These are phyloP conservation scores for Branchellion lobata DNA, from an alignment of 2,888 invertebrate species.

Conservation along the genomic window DNA sequence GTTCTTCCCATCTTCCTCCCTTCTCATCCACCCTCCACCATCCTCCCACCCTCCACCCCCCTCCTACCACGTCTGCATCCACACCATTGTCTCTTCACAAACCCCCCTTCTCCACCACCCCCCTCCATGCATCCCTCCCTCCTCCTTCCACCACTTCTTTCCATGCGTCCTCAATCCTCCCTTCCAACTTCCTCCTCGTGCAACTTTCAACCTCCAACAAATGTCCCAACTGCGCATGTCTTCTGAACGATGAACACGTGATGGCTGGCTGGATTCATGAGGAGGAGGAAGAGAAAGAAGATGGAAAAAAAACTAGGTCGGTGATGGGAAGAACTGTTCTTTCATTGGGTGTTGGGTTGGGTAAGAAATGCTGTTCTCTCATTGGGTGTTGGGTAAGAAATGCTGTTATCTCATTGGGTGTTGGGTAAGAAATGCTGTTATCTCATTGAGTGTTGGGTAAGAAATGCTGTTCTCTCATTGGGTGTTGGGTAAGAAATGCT, in stretches of 20 bases:
- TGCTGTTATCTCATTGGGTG: too few relatives aligned
- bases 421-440: too few relatives aligned
- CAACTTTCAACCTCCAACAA: constrained; percentile 37
- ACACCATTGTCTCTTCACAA: too few relatives aligned
- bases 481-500: too few relatives aligned
- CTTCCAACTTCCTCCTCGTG: neutral
- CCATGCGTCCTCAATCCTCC: neutral
- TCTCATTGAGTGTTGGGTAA: too few relatives aligned
- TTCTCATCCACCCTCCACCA: neutral
- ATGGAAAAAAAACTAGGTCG: neutral
- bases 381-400: too few relatives aligned
- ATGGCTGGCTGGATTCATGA: constrained; percentile 33
- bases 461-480: too few relatives aligned
- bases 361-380: too few relatives aligned
- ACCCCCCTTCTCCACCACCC: neutral
- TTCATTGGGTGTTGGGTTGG: too few relatives aligned
- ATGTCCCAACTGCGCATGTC: constrained; percentile 37
- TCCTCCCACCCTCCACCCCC: neutral
- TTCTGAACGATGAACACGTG: constrained; percentile 39
- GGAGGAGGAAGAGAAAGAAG: neutral
- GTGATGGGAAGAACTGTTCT: too few relatives aligned
- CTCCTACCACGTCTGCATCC: neutral
- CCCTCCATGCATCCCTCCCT: too few relatives aligned
- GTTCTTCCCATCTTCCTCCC: neutral
- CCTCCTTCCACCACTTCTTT: neutral